These are phyloP conservation scores for Pitta sordida DNA, from an alignment of 2,113 vertebrate genomes.

Conservation along the genomic window DNA sequence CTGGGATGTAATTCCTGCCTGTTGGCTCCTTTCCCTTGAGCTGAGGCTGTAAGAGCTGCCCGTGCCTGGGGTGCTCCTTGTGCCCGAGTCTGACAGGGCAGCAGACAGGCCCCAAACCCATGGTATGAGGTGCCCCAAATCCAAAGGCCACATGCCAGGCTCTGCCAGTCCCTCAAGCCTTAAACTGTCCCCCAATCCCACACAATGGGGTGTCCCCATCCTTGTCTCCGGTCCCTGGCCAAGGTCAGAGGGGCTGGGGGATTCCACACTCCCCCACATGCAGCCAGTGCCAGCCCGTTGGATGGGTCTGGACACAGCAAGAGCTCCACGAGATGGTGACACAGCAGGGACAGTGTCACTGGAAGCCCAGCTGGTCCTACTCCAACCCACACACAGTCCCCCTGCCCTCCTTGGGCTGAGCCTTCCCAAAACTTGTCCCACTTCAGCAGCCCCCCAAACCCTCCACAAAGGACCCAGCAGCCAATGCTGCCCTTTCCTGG, in stretches of 20 bases:
- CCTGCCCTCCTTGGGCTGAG: background rate
- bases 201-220: background rate
- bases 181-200: too few relatives aligned
- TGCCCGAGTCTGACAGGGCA: background rate
- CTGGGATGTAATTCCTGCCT: background rate
- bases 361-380: background rate
- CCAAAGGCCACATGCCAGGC: background rate
- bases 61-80: rapidly evolving
- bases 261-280: rapidly evolving
- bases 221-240: background rate
- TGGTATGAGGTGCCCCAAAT: background rate
- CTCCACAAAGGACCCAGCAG: background rate
- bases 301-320: background rate
- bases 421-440: background rate
- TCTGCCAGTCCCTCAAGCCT: background rate
- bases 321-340: background rate
- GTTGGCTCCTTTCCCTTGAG: background rate
- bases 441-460: background rate
- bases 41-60: background rate
- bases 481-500: rapidly evolving
- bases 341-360: background rate
- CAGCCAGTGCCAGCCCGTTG: rapidly evolving
- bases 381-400: background rate
- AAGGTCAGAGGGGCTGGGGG: too few relatives aligned
- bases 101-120: background rate